These are phyloP conservation scores for Nebria brevicollis DNA, from an alignment of 2,888 invertebrate species.

Conservation along the genomic window DNA sequence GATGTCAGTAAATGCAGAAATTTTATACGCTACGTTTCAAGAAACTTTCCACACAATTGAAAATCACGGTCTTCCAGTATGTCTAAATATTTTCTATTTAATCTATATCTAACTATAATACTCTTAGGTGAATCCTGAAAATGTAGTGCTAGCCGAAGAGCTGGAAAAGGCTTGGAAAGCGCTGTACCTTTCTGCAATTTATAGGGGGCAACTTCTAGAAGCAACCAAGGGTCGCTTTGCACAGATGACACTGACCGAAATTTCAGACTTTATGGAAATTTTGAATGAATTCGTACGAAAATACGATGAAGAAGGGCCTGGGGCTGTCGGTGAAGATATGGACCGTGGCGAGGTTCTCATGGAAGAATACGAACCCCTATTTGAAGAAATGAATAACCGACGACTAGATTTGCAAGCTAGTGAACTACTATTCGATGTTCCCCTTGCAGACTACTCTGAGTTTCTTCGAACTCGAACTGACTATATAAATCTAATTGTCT, in stretches of 20 bases:
- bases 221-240: slow-evolving; percentile 89
- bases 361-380: slow-evolving; percentile 75
- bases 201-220: slow-evolving; percentile 75
- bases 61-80: slow-evolving; percentile 73
- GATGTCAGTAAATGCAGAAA: slow-evolving; percentile 81
- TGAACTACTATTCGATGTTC: slow-evolving; percentile 88
- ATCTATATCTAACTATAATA: not conserved
- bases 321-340: slow-evolving; percentile 79
- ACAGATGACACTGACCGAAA: slow-evolving; percentile 80
- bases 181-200: slow-evolving; percentile 75
- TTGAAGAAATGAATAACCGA: slow-evolving; percentile 74
- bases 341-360: slow-evolving; percentile 77
- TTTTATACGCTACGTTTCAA: slow-evolving; percentile 77
- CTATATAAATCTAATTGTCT: slow-evolving; percentile 72
- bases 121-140: slow-evolving; percentile 65
- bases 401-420: slow-evolving; percentile 75
- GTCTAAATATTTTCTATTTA: slow-evolving; percentile 27
- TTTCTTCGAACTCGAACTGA: slow-evolving; percentile 73
- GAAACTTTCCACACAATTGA: slow-evolving; percentile 81
- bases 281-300: slow-evolving; percentile 75
- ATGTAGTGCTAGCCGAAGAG: slow-evolving; percentile 68
- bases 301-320: slow-evolving; percentile 82
- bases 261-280: slow-evolving; percentile 73
- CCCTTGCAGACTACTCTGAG: slow-evolving; percentile 83
- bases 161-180: slow-evolving; percentile 77